These are phyloP conservation scores for Ictidomys tridecemlineatus DNA, from an alignment of 2,113 vertebrate species.

Conservation along the genomic window DNA sequence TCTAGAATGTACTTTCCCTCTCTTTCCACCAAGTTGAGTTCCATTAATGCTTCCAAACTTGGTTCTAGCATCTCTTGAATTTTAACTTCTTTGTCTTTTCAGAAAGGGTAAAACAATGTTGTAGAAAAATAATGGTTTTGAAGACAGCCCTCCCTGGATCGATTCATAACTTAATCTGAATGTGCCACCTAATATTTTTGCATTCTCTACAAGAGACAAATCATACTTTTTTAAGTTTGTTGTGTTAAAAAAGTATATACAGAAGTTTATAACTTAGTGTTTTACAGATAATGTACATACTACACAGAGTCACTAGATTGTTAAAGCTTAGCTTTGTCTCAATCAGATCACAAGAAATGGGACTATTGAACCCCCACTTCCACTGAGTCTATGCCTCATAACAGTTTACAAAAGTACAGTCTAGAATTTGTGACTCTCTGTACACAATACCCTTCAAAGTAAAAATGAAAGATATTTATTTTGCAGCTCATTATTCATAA, in stretches of 20 bases:
- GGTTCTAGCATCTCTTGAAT: not conserved
- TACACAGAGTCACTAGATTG: not conserved
- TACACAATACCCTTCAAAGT: not conserved
- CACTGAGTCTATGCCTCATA: not conserved
- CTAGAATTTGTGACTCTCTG: not conserved
- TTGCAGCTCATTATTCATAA: constrained; percentile 19
- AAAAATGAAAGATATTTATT: constrained; percentile 41
- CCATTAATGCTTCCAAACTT: not conserved
- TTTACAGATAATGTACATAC: not conserved
- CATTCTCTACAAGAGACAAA: not conserved
- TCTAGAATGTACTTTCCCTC: not conserved
- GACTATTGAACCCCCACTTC: not conserved
- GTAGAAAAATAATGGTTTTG: not conserved
- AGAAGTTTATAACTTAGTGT: too few relatives aligned
- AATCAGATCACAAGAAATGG: not conserved
- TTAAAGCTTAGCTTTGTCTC: not conserved
- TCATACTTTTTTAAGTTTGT: not conserved
- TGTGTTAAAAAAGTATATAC: not conserved
- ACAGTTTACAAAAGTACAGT: not conserved
- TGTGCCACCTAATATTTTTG: not conserved
- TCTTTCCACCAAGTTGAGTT: not conserved
- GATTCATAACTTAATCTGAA: not conserved
- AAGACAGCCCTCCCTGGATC: not conserved
- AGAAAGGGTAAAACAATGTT: not conserved
- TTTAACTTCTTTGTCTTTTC: not conserved